A percentile compares a stretch with the other conserved stretches of the same genome.
Evolutionary conservation across 1,140 invertebrate genomes (phyloP).

Genomic region (Cataglyphis hispanica): DNA sequence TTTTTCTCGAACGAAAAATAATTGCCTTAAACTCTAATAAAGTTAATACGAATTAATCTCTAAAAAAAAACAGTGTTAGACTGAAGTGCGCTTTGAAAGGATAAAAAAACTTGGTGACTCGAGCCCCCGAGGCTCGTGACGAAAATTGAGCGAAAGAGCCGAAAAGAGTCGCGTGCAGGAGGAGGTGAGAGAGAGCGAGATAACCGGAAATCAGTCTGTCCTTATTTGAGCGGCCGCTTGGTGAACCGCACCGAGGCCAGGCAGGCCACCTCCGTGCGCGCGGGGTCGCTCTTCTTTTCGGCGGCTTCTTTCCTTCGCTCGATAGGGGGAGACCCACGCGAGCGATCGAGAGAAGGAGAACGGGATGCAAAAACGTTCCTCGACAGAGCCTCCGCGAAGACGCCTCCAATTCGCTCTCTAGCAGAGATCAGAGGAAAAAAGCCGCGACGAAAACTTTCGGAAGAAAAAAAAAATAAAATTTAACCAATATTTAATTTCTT

Average conservation of each 20-base stretch:
- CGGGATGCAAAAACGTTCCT: slow-evolving; percentile 59
- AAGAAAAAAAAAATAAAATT: neutral
- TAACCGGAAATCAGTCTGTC: slow-evolving; percentile 82
- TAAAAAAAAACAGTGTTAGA: neutral
- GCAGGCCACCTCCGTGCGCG: slow-evolving; percentile 56
- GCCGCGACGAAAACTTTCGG: neutral
- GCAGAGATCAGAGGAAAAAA: neutral
- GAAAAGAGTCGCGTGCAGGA: slow-evolving; percentile 38
- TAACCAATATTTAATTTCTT: neutral
- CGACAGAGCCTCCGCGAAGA: slow-evolving; percentile 34
- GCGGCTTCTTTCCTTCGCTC: slow-evolving; percentile 61
- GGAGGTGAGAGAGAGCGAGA: slow-evolving; percentile 63
- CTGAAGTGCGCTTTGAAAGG: neutral
- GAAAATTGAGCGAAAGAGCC: slow-evolving; percentile 8
- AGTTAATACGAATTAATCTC: slow-evolving; percentile 9
- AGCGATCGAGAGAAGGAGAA: neutral
- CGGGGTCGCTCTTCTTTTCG: slow-evolving; percentile 45
- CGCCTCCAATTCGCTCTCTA: slow-evolving; percentile 1
- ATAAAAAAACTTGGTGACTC: neutral
- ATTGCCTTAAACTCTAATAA: neutral
- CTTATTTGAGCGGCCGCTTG: slow-evolving; percentile 78
- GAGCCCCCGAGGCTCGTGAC: neutral
- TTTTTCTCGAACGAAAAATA: neutral
- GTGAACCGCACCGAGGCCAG: slow-evolving; percentile 73
- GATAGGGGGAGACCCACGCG: slow-evolving; percentile 59